phyloP scores from a whole-genome alignment of 2,888 invertebrate species.

The Arge pagana region DNA sequence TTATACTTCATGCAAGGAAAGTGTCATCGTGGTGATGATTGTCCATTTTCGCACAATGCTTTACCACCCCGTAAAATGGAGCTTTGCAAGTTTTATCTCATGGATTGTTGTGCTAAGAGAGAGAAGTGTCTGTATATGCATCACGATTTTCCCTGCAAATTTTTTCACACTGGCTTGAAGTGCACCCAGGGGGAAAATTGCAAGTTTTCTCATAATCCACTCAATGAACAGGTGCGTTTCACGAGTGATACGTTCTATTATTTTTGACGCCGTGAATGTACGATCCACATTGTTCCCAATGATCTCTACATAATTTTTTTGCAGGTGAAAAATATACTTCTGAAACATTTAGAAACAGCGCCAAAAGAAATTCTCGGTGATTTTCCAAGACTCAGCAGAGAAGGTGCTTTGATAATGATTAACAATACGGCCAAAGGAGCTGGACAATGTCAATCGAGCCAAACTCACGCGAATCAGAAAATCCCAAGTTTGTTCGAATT shows the following conservation, averaged over 20 bases:
- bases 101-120: slow-evolving; percentile 93
- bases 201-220: slow-evolving; percentile 90
- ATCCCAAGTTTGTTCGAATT: slow-evolving; percentile 58
- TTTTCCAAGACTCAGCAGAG: slow-evolving; percentile 80
- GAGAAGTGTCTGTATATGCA: slow-evolving; percentile 97
- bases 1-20: slow-evolving; percentile 88
- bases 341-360: slow-evolving; percentile 84
- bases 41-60: slow-evolving; percentile 85
- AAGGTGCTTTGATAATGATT: slow-evolving; percentile 69
- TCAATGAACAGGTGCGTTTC: slow-evolving; percentile 76
- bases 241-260: not conserved
- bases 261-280: too few species aligned
- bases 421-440: slow-evolving; percentile 51
- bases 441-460: slow-evolving; percentile 40
- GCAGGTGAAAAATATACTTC: slow-evolving; percentile 57
- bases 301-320: too few species aligned
- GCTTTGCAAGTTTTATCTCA: slow-evolving; percentile 94
- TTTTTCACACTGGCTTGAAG: slow-evolving; percentile 89
- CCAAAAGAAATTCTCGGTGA: slow-evolving; percentile 91
- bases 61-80: slow-evolving; percentile 86
- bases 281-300: not conserved
- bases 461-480: slow-evolving; percentile 45
- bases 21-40: slow-evolving; percentile 82
- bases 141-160: slow-evolving; percentile 96
- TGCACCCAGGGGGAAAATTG: slow-evolving; percentile 83